These are phyloP conservation scores for Fabriciana adippe DNA, from an alignment of 2,888 invertebrate species.

Conservation along the genomic window DNA sequence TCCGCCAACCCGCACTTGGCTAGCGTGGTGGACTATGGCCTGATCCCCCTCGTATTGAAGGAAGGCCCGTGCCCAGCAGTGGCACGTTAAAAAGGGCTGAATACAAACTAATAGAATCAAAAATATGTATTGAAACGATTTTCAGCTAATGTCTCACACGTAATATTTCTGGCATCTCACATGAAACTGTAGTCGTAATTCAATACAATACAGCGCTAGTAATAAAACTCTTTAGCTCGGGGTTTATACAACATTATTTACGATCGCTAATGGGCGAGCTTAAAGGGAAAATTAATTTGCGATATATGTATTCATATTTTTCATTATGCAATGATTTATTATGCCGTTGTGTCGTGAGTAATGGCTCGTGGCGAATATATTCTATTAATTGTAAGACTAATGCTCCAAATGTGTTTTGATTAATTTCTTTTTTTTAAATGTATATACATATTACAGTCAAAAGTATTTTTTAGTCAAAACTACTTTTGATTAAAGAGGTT, in stretches of 20 bases:
- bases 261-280: slow-evolving; percentile 23
- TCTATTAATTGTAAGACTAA: slow-evolving; percentile 19
- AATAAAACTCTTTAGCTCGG: slow-evolving; percentile 3
- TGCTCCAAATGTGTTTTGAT: slow-evolving; percentile 23
- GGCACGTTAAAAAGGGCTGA: too few relatives aligned
- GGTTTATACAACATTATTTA: slow-evolving; percentile 20
- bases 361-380: slow-evolving; percentile 27
- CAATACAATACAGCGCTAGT: neutral
- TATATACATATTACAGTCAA: too few relatives aligned
- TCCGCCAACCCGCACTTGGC: too few relatives aligned
- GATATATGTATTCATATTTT: slow-evolving; percentile 32
- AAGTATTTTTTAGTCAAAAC: neutral
- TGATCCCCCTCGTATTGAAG: too few relatives aligned
- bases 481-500: too few relatives aligned
- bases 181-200: neutral
- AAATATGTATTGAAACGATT: too few relatives aligned
- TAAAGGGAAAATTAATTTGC: slow-evolving; percentile 31
- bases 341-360: slow-evolving; percentile 25
- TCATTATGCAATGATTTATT: slow-evolving; percentile 35
- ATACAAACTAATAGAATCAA: too few relatives aligned
- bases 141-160: too few relatives aligned
- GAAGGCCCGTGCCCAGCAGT: too few relatives aligned
- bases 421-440: slow-evolving; percentile 4
- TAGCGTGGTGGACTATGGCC: too few relatives aligned
- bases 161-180: too few relatives aligned